Evolutionary conservation across 2,113 vertebrate species (phyloP).

Genomic region (Syrmaticus mikado): DNA sequence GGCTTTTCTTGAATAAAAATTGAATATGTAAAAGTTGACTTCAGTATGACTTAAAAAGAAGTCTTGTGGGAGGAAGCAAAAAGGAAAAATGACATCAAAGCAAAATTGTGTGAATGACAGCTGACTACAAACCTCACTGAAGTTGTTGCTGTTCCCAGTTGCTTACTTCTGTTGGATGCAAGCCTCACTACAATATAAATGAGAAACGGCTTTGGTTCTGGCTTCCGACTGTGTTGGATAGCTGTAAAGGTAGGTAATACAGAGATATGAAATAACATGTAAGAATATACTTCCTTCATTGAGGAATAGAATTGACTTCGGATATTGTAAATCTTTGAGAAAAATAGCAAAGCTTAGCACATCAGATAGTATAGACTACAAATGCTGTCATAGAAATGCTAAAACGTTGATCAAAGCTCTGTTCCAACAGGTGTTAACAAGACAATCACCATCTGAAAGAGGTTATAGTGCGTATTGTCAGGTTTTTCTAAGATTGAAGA

Average conservation of each 20-base stretch:
- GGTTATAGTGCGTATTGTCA: background rate
- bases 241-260: background rate
- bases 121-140: background rate
- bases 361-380: background rate
- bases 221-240: background rate
- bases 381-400: background rate
- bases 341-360: background rate
- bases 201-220: background rate
- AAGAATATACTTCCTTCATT: background rate
- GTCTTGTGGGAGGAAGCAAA: background rate
- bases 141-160: background rate
- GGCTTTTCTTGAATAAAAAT: background rate
- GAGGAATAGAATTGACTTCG: background rate
- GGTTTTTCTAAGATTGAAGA: background rate
- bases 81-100: background rate
- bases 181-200: background rate
- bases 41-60: slow-evolving; percentile 1
- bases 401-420: background rate
- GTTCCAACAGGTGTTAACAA: background rate
- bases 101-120: background rate
- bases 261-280: background rate
- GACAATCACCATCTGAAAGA: background rate
- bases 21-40: background rate
- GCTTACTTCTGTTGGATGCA: background rate
- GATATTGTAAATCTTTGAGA: background rate